A percentile compares a stretch with the other conserved stretches of the same genome.
Conservation (phyloP, 2,113 vertebrate species). For the Mobula hypostoma region DNA sequence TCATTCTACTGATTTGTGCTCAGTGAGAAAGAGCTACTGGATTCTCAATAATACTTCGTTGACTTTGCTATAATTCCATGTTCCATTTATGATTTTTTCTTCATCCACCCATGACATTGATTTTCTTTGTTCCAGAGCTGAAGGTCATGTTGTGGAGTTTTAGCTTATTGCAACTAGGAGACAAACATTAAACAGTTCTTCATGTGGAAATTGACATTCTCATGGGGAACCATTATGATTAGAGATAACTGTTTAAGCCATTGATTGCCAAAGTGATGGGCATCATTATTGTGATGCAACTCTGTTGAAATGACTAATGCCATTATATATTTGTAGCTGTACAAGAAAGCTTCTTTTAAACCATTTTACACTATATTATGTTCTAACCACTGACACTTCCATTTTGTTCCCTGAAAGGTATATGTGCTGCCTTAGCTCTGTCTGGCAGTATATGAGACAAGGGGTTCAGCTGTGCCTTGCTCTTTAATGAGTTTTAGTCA, state of each 20-base stretch:
- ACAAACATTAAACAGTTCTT: background rate
- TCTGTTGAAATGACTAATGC: background rate
- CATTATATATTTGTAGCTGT: background rate
- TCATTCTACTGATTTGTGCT: background rate
- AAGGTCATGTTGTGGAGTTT: background rate
- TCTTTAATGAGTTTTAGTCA: background rate
- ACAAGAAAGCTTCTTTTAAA: background rate
- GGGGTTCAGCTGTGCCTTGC: background rate
- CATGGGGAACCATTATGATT: background rate
- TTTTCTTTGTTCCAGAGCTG: background rate
- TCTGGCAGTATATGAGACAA: background rate
- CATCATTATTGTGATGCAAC: background rate
- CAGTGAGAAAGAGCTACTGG: background rate
- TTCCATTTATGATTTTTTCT: background rate
- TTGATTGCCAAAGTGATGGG: background rate
- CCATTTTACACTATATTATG: background rate
- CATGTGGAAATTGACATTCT: background rate
- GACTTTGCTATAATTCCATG: background rate
- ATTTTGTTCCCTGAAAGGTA: background rate
- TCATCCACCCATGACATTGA: background rate
- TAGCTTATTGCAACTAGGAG: background rate
- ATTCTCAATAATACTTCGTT: no score
- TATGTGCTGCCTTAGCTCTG: background rate
- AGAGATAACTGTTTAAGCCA: background rate
- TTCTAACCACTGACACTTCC: background rate